phyloP scores from a whole-genome alignment of 2,797 vertebrate genomes.

The Scomberomorus guttatus region DNA sequence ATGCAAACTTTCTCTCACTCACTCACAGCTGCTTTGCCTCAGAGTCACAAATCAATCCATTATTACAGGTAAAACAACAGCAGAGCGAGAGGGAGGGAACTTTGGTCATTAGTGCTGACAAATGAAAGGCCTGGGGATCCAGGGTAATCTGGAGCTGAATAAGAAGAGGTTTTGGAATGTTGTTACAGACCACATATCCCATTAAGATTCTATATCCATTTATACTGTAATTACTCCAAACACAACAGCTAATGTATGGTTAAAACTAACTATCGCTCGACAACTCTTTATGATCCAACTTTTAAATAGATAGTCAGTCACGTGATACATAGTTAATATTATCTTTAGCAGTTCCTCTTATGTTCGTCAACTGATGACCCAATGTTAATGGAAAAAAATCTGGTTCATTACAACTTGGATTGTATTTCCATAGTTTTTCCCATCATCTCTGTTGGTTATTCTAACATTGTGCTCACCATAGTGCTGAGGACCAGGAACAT shows the following conservation, averaged over 20 bases:
- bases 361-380: background rate
- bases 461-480: no score
- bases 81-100: constrained; percentile 72
- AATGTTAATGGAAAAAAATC: background rate
- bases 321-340: background rate
- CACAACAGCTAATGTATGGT: background rate
- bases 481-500: no score
- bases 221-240: constrained; percentile 31
- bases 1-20: constrained; percentile 80
- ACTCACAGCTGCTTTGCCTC: constrained; percentile 71
- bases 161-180: constrained; percentile 35
- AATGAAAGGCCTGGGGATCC: constrained; percentile 71
- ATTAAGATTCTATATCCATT: constrained; percentile 27
- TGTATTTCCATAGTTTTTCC: no score
- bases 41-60: constrained; percentile 81
- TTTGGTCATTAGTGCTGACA: constrained; percentile 79
- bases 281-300: background rate
- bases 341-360: background rate
- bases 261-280: background rate
- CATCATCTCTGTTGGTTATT: no score
- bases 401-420: background rate
- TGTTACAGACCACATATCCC: constrained; percentile 22
- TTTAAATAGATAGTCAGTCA: background rate
- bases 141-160: constrained; percentile 63
- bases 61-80: constrained; percentile 83